Evolutionary conservation across 2,888 invertebrate species (phyloP), one percentile per base, ranked within the genome.

Genomic region (Drosophila subsilvestris): DNA sequence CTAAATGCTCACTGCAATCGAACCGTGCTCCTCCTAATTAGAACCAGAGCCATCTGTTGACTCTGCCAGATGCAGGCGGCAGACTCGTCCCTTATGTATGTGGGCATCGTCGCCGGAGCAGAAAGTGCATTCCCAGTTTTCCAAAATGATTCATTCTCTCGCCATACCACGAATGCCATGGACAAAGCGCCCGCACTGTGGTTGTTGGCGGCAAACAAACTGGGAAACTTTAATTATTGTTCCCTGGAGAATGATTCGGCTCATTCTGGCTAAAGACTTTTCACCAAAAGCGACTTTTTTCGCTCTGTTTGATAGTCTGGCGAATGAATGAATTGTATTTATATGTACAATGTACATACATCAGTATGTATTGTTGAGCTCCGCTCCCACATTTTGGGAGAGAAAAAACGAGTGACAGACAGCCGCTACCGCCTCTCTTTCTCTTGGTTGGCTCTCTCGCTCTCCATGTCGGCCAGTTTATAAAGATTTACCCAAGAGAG

Each of bases 401-500:
- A 7, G 29, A 18, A 4, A 18, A 18, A 45, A 50, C 61, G 63
- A 68, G 48, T 32, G 60, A 43, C 18, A 43, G 63, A 45, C 18
- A 62, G 42, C n/a, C 48, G 7, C 32, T 42, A 14, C 43, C 27
- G 50, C 48, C 25, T 37, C 45, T 47, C 45, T 27, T 29, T 48
- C 54, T 43, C 51, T 12, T 14, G 7, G 50, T n/a, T 10, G 48
- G n/a, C 17, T 47, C 45, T 25, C 12, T 54, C 45, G 20, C 47
- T 45, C 48, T n/a, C 37, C 6, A 37, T n/a, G 49, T 18, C 42
- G 17, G 47, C 42, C 49, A 43, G 42, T 29, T 32, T 62, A 74
- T 71, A 83, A 55, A 49, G 57, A 60, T 47, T 48, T 27, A 59
- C 56, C 51, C 63, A 57, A 54, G 50, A 56, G 66, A 74, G 63